Evolutionary conservation across 2,797 vertebrate genomes (phyloP), one percentile per base, ranked within the genome.

Genomic region (Trichosurus vulpecula): DNA sequence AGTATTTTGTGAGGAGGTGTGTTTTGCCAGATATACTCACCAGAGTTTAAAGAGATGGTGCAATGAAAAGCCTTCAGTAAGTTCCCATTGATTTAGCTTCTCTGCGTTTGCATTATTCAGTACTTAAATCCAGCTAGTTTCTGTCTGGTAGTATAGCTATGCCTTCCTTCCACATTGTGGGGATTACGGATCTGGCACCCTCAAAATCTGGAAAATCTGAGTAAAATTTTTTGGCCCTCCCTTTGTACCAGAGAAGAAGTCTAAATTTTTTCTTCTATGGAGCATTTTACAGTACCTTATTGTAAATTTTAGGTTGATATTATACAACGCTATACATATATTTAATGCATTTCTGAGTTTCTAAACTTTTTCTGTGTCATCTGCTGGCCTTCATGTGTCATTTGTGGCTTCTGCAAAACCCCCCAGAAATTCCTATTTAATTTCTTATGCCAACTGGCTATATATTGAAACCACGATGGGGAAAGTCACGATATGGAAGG

Each of bases 61-160:
- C 87, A 51, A 92, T 54, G 27, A 52, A 90, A 57, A 29, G 61
- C 94, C 57, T 93, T 95, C 89, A 52, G 54, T 91, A 31, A 91
- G 2, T 95, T 35, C 22, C 90, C 52, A 94, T 90, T 30, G 94
- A 87, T 94, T 74, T 94, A 14, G 93, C 47, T n/a, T 97, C 92
- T 95, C 52, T 52, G 27, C 92, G 91, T 91, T 92, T 93, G 93
- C 52, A 51, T 92, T 96, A 54, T 92, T 94, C 52, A 52, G 91
- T 94, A 47, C 35, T 91, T 91, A 93, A 57, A 91, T 94, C 54
- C 95, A 94, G 56, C 41, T 94, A 94, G 19, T 95, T 74, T 94
- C 25, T 55, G 91, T 57, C 90, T 92, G 94, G 51, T 22, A 35
- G 14, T 89, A 16, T 3, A 22, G 16, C 27, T n/a, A 41, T 74